Evolutionary conservation across 2,113 vertebrate genomes (phyloP), one percentile per base, ranked within the genome.

Genomic region (Gambusia holbrooki): DNA sequence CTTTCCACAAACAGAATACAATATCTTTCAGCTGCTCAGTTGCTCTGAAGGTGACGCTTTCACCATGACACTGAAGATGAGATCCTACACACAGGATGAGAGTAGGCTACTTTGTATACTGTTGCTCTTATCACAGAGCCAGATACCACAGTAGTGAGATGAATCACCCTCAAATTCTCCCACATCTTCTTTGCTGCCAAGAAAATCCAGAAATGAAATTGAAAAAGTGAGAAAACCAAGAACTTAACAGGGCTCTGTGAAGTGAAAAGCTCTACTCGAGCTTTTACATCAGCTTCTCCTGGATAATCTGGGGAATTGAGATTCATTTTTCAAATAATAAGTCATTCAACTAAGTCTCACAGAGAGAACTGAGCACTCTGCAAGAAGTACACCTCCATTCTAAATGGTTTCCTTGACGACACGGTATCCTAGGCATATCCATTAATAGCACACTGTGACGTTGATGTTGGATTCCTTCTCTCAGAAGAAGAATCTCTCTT

Each of bases 341-440:
- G 13, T 70, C 73, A 61, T 68, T 74, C 65, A 64, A 58, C 32
- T 54, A 27, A 71, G 48, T 68, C 61, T 10, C 30, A 33, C 78
- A 60, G 30, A 8, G 66, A 70, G 80, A 28, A 40, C 13, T 67
- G 62, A 85, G 81, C 74, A 33, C 73, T 63, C 28, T 48, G 76
- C 66, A 30, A 80, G 71, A 84, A 79, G 79, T 35, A 33, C 71
- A 72, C 62, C 65, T 83, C 80, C 81, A 77, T 89, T 80, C 89
- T 79, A 87, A 83, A 87, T 88, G 79, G 92, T 92, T 89, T 91
- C 90, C 90, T 92, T 91, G 90, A 84, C 90, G 86, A 91, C 92
- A 71, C 48, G 79, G 86, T 70, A 92, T 89, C 88, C 92, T 91
- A 78, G 69, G 81, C 82, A 76, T 30, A 80, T 91, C 89, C 90